phyloP scores from a whole-genome alignment of 2,888 invertebrate genomes.

The Pantelozetes paolii region DNA sequence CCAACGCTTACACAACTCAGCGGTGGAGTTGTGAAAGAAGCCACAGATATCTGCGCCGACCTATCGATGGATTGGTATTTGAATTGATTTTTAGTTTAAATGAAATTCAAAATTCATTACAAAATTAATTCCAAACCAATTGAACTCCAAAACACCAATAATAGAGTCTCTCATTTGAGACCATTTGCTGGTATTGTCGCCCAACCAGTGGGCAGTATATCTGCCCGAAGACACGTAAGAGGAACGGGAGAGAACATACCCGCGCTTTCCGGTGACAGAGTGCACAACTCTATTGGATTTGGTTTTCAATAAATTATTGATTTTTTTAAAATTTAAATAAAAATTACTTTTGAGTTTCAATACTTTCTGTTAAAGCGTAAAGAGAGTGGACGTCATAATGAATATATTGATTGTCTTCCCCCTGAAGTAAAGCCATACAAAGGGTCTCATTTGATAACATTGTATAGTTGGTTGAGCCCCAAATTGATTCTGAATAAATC shows the following conservation, averaged over 20 bases:
- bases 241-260: conserved; percentile 50
- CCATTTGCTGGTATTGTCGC: conserved; percentile 53
- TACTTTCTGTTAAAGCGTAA: conserved; percentile 48
- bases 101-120: no score
- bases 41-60: conserved; percentile 59
- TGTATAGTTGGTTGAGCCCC: neutral
- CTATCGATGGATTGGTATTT: no score
- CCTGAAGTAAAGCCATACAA: conserved; percentile 48
- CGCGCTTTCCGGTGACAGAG: conserved; percentile 45
- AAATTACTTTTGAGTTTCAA: conserved; percentile 2
- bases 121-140: conserved; percentile 47
- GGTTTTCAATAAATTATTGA: neutral
- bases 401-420: conserved; percentile 35
- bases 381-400: conserved; percentile 69
- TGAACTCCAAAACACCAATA: conserved; percentile 54
- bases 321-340: conserved; percentile 3
- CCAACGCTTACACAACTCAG: conserved; percentile 56
- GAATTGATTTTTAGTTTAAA: no score
- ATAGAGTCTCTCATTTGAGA: conserved; percentile 50
- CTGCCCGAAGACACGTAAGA: conserved; percentile 53
- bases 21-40: conserved; percentile 53
- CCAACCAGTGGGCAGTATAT: conserved; percentile 54
- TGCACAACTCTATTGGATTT: conserved; percentile 46
- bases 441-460: conserved; percentile 48
- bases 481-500: neutral